phyloP scores from a whole-genome alignment of 2,888 invertebrate genomes.

The Tuberolachnus salignus region DNA sequence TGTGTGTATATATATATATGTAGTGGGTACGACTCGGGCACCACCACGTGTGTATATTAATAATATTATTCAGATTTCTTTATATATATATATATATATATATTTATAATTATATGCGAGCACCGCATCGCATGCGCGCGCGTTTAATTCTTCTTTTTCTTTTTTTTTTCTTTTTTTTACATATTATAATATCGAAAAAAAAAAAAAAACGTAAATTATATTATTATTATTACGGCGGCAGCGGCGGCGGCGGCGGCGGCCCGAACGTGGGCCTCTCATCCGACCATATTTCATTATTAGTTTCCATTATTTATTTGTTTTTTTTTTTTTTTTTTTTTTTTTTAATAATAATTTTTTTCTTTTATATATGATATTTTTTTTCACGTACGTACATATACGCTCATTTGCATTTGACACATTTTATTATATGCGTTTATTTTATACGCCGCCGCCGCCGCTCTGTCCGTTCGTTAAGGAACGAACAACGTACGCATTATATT shows the following conservation, averaged over 20 bases:
- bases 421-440: slow-evolving; percentile 33
- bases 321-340: slow-evolving; percentile 9
- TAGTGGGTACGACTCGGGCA: no score
- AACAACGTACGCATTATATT: not conserved
- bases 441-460: slow-evolving; percentile 23
- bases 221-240: not conserved
- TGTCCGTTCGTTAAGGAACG: slow-evolving; percentile 28
- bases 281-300: slow-evolving; percentile 52
- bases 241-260: not conserved
- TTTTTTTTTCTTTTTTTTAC: no score
- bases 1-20: not conserved
- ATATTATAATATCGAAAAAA: no score
- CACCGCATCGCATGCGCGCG: slow-evolving; percentile 22
- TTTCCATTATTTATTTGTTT: slow-evolving; percentile 52
- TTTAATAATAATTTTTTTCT: slow-evolving; percentile 24
- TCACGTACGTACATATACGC: slow-evolving; percentile 9
- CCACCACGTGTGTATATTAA: no score
- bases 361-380: slow-evolving; percentile 13
- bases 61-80: not conserved
- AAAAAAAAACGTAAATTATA: not conserved
- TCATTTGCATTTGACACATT: slow-evolving; percentile 54
- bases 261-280: slow-evolving; percentile 38
- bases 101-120: slow-evolving; percentile 48
- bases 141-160: slow-evolving; percentile 41
- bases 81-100: not conserved